A percentile compares a stretch with the other conserved stretches of the same genome.
Conservation (phyloP, 2,888 invertebrate genomes). For the Stenodema calcarata region DNA sequence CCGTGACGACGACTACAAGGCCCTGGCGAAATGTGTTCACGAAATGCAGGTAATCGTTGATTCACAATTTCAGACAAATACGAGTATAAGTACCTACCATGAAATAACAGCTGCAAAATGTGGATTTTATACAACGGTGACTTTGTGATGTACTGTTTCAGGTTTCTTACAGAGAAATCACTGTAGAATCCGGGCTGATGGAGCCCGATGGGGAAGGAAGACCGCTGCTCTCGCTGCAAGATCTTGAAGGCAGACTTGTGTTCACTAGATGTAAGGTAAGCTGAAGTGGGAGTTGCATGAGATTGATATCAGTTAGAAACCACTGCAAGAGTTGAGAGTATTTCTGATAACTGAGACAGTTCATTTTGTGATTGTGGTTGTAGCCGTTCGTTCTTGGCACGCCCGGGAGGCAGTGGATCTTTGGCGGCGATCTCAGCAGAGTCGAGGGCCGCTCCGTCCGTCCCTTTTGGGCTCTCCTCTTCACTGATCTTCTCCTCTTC, state of each 20-base stretch:
- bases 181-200: slow-evolving; percentile 83
- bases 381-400: slow-evolving; percentile 83
- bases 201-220: slow-evolving; percentile 84
- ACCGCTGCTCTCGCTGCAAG: slow-evolving; percentile 80
- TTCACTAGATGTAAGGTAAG: slow-evolving; percentile 86
- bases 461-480: slow-evolving; percentile 84
- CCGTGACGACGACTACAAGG: slow-evolving; percentile 64
- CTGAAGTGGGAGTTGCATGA: not conserved
- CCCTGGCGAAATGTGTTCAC: slow-evolving; percentile 63
- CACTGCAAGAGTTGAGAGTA: not conserved
- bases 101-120: too few relatives aligned
- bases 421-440: slow-evolving; percentile 82
- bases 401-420: slow-evolving; percentile 87
- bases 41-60: slow-evolving; percentile 57
- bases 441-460: slow-evolving; percentile 82
- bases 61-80: not conserved
- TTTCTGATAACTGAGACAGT: too few relatives aligned
- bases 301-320: not conserved
- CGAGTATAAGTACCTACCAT: not conserved
- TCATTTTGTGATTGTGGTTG: not conserved
- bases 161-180: slow-evolving; percentile 75
- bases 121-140: too few relatives aligned
- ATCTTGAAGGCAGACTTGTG: slow-evolving; percentile 84
- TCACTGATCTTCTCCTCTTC: slow-evolving; percentile 83
- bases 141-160: too few relatives aligned